Evolutionary conservation across 2,888 invertebrate genomes (phyloP).

Genomic region (Dasypogon diadema): DNA sequence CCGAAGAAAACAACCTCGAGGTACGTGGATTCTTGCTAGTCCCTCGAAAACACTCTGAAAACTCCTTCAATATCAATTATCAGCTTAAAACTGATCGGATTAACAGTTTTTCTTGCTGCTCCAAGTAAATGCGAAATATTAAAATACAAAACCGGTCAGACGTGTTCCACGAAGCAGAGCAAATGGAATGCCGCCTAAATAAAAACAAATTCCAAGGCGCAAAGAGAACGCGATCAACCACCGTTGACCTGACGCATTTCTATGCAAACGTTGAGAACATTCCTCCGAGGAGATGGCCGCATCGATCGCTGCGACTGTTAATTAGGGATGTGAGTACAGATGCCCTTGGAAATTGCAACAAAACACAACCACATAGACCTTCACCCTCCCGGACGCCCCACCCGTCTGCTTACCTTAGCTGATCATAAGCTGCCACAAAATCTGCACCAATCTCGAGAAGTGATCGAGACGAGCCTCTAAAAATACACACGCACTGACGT

Average conservation of each 20-base stretch:
- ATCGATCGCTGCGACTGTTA: neutral
- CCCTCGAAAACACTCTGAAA: too few relatives aligned
- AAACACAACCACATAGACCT: neutral
- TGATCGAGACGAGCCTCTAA: conserved; percentile 40
- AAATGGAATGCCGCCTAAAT: neutral
- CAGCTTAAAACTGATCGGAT: conserved; percentile 13
- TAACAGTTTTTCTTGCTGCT: neutral
- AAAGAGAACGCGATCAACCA: neutral
- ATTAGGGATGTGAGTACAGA: conserved; percentile 1
- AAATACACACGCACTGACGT: conserved; percentile 11
- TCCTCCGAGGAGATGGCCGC: neutral
- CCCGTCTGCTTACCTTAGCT: too few relatives aligned
- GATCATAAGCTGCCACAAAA: neutral
- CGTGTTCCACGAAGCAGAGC: neutral
- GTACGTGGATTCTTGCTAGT: too few relatives aligned
- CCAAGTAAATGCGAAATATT: conserved; percentile 6
- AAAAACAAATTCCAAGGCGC: neutral
- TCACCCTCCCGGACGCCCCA: conserved; percentile 1
- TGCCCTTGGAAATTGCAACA: conserved; percentile 18
- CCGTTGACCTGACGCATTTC: neutral
- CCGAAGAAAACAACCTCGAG: too few relatives aligned
- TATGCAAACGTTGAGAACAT: conserved; percentile 4
- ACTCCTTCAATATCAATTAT: too few relatives aligned
- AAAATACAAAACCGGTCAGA: conserved; percentile 13
- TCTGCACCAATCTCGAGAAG: conserved; percentile 20